phyloP scores from a whole-genome alignment of 2,888 invertebrate species.

The Hoplodrina ambigua region DNA sequence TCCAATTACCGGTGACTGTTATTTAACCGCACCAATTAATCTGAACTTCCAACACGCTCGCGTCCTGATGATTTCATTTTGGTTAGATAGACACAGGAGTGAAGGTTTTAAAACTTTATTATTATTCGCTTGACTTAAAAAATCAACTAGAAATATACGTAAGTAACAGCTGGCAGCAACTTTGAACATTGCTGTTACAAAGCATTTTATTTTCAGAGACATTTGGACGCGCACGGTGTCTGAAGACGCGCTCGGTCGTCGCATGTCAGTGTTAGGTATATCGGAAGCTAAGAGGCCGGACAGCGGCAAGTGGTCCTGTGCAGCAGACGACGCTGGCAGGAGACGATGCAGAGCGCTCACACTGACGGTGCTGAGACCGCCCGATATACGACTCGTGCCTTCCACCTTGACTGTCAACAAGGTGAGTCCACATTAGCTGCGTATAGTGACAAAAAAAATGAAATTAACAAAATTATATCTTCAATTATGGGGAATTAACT shows the following conservation, averaged over 20 bases:
- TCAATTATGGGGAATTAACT: too few species aligned
- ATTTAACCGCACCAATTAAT: slow-evolving; percentile 47
- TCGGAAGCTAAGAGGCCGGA: slow-evolving; percentile 93
- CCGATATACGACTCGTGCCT: slow-evolving; percentile 92
- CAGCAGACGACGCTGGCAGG: slow-evolving; percentile 93
- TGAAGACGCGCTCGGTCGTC: slow-evolving; percentile 84
- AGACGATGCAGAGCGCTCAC: slow-evolving; percentile 92
- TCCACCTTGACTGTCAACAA: slow-evolving; percentile 93
- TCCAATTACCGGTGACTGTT: slow-evolving; percentile 53
- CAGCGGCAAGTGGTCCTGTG: slow-evolving; percentile 95
- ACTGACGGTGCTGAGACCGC: slow-evolving; percentile 91
- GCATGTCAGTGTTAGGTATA: slow-evolving; percentile 93
- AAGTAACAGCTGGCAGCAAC: background rate
- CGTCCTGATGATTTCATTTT: slow-evolving; percentile 4
- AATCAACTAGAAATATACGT: background rate
- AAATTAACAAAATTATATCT: too few species aligned
- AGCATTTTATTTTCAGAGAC: slow-evolving; percentile 82
- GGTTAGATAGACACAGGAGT: too few species aligned
- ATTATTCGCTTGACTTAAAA: background rate
- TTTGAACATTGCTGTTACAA: background rate
- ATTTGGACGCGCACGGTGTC: slow-evolving; percentile 92
- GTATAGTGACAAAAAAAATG: too few species aligned
- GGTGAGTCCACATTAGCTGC: slow-evolving; percentile 79
- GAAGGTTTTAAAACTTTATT: background rate
- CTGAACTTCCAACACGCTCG: background rate